Evolutionary conservation across 2,797 vertebrate species (phyloP).

Genomic region (Eospalax fontanierii): DNA sequence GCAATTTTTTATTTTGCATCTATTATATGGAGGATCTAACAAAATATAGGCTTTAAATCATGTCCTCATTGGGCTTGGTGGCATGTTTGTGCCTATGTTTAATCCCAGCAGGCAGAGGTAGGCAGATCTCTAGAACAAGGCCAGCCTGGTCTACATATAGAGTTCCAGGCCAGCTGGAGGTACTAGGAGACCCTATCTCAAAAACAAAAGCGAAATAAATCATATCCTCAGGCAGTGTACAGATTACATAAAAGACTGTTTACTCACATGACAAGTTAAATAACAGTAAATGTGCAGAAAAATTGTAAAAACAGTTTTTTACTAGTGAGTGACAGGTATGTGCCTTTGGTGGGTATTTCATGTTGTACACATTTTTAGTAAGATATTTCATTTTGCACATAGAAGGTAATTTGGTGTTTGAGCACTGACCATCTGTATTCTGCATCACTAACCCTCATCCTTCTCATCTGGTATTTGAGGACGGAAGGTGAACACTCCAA

Average conservation of each 20-base stretch:
- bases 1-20: conserved; percentile 37
- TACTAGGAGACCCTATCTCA: too few relatives aligned
- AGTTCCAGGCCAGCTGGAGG: too few relatives aligned
- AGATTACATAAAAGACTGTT: neutral
- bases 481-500: conserved; percentile 96
- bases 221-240: neutral
- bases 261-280: neutral
- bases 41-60: neutral
- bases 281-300: neutral
- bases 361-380: neutral
- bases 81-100: too few relatives aligned
- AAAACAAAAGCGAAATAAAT: too few relatives aligned
- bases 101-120: too few relatives aligned
- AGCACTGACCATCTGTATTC: neutral
- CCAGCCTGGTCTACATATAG: too few relatives aligned
- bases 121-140: too few relatives aligned
- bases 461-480: conserved; percentile 87
- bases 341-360: neutral
- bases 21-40: neutral
- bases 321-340: neutral
- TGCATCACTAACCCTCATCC: neutral
- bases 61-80: neutral
- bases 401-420: conserved; percentile 12
- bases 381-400: neutral
- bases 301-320: neutral